A percentile compares a stretch with the other conserved stretches of the same genome.
Conservation (phyloP, 2,113 vertebrate genomes). For the Balaeniceps rex region DNA sequence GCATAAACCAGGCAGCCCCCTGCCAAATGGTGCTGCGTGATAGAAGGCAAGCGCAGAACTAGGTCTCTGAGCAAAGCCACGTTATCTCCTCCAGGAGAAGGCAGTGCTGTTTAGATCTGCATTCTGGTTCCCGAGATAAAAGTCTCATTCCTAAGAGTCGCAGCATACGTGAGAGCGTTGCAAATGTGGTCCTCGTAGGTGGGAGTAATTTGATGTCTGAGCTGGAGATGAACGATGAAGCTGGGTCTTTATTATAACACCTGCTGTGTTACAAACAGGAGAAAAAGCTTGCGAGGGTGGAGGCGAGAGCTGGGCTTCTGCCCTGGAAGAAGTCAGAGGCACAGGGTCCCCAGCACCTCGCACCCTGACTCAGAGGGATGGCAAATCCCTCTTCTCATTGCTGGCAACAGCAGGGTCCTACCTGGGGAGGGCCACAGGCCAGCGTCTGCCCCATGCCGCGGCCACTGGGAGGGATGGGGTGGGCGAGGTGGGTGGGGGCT, state of each 20-base stretch:
- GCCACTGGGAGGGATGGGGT: not conserved
- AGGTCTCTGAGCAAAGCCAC: not conserved
- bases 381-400: not conserved
- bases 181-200: not conserved
- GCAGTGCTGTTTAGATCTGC: not conserved
- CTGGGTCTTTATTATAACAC: not conserved
- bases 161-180: not conserved
- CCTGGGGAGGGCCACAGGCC: not conserved
- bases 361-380: not conserved
- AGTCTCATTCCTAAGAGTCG: not conserved
- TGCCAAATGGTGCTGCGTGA: constrained; percentile 19
- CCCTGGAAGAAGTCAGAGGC: not conserved
- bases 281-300: not conserved
- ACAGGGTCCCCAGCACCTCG: not conserved
- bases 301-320: not conserved
- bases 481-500: not conserved
- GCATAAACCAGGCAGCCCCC: not conserved
- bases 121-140: not conserved
- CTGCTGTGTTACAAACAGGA: not conserved
- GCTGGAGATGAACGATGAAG: not conserved
- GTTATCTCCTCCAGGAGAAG: constrained; percentile 17
- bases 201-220: not conserved
- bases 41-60: not conserved
- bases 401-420: not conserved
- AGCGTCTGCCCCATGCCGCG: not conserved